Evolutionary conservation across 1,140 invertebrate genomes (phyloP), one percentile per base, ranked within the genome.

Genomic region (Microplitis demolitor): DNA sequence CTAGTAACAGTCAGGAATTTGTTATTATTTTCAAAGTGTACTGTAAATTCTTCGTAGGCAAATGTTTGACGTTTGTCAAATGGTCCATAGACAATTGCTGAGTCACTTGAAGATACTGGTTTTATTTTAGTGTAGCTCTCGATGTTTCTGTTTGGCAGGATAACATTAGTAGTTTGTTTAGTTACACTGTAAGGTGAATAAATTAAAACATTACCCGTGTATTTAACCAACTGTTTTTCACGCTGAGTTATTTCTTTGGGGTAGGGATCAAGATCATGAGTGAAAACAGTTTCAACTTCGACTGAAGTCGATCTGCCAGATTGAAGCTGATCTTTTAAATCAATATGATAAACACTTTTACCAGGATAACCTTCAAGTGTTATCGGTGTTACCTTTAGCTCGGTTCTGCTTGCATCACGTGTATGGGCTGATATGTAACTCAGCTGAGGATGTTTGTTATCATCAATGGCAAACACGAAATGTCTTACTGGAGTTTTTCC

Each of bases 21-120:
- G 60, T 94, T 91, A 83, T 98, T 98, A 86, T 99, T 99, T 85
- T 99, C 98, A 85, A 94, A 98, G 85, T 99, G 98, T 63, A 99
- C 88, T 33, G 83, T 88, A 73, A 98, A 82, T 79, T 93, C 90
- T 76, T 94, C 91, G 4, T 87, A 79, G 14, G 87, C 82, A 35
- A 89, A 89, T 2, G 92, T 87, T 72, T 85, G 79, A 69, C 93
- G 88, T 76, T 95, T 93, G 66, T 95, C 91, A 83, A 94, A 98
- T 0, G 96, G 93, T 37, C 97, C 97, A 87, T 97, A 98, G 0
- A 87, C 91, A 24, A 99, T 91, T 14, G 90, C 90, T 62, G 91
- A 92, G 74, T 97, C 96, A 24, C 90, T 89, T 74, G 94, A 91
- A 4, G 91, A 88, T 3, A 93, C 92, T 34, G 97, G 97, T 80